phyloP scores from a whole-genome alignment of 2,888 invertebrate genomes.

The Graphium colonna region DNA sequence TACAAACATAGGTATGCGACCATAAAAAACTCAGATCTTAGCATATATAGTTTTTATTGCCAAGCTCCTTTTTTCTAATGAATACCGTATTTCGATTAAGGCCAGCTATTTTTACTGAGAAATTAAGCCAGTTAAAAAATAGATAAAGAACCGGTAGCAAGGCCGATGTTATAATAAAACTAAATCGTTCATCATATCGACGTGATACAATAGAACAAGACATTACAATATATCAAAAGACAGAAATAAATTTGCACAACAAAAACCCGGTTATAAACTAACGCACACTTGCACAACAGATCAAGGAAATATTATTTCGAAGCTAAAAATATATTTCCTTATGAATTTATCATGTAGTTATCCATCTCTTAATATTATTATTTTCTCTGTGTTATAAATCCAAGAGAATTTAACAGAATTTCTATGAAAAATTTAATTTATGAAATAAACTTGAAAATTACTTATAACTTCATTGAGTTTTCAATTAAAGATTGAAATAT shows the following conservation, averaged over 20 bases:
- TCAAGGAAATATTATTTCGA: background rate
- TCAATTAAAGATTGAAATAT: too few relatives aligned
- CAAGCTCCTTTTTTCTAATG: constrained; percentile 8
- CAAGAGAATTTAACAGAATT: too few relatives aligned
- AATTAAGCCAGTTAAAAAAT: background rate
- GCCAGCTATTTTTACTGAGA: constrained; percentile 1
- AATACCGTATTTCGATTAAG: constrained; percentile 4
- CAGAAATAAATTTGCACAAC: constrained; percentile 8
- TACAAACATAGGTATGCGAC: constrained; percentile 13
- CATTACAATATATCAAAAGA: constrained; percentile 25
- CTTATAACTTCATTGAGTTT: background rate
- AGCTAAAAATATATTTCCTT: background rate
- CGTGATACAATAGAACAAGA: background rate
- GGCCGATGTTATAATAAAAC: constrained; percentile 16
- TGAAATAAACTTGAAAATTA: background rate
- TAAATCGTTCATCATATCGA: constrained; percentile 17
- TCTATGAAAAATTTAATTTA: background rate
- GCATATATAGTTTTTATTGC: constrained; percentile 13
- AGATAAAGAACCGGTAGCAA: constrained; percentile 14
- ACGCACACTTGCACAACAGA: constrained; percentile 20
- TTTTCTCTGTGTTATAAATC: too few relatives aligned
- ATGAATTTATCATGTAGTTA: background rate
- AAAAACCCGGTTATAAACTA: background rate
- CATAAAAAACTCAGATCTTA: constrained; percentile 17
- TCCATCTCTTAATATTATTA: too few relatives aligned